Evolutionary conservation across 2,113 vertebrate genomes (phyloP), one percentile per base, ranked within the genome.

Genomic region (Forbesichthys papilliferus): DNA sequence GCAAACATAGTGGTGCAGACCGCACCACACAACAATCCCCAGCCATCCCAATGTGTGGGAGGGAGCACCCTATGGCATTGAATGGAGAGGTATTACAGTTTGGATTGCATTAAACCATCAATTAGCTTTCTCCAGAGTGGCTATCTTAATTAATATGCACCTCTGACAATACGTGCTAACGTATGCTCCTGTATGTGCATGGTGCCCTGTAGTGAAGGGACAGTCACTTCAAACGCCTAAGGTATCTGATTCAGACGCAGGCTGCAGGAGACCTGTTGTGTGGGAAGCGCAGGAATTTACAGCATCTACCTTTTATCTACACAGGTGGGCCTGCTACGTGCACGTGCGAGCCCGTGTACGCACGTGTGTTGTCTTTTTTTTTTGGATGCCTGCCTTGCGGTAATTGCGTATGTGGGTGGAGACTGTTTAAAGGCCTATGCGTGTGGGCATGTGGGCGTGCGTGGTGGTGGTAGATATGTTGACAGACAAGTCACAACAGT

Each of bases 211-310:
- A 18, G 78, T 82, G 83, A 82, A 82, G 68, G 83, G 83, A 80
- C 84, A 75, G 20, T 73, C 59, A 87, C 84, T 90, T 91, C 84
- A 92, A 91, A 93, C 89, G 88, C 48, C 36, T 0, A 71, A 83
- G 75, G 79, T 93, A 93, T 93, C 93, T 92, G 93, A 93, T 93
- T 90, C 87, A 90, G 89, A 90, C 87, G 75, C 64, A 74, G 81
- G 64, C 69, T 85, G 87, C 88, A 48, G 90, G 88, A 85, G 78
- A 80, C 84, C 80, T 87, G 89, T 85, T 92, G 87, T 91, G 89
- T 81, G 87, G 82, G 85, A 90, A 89, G 83, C 69, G 14, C 51
- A 90, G 89, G 92, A 92, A 92, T 93, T 92, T 92, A 92, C 89
- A 91, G 88, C 84, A 82, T 82, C 82, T 66, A 88, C 82, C 91